Base-by-base conservation (phyloP, 2,113 vertebrate species). In the Proterorhinus semilunaris region DNA sequence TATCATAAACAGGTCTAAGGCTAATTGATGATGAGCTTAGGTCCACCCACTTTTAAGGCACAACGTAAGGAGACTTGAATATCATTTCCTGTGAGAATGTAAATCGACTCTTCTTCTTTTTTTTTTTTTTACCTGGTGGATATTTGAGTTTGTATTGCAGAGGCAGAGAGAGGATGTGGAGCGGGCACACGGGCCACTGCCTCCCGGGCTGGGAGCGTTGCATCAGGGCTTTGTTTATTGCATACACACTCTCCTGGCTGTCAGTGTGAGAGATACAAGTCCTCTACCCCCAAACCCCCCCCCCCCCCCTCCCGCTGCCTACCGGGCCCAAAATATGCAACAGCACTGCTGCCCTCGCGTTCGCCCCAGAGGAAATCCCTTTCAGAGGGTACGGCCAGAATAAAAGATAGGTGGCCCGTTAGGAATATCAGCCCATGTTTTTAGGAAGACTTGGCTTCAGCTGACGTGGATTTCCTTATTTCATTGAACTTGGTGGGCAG, bases 201-300 rank as follows among this genome's bases (percentile, higher is more conserved):
- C 64, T 73, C 82, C 82, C 63, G 62, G 74, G 78, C 84, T 89
- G 79, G 78, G 80, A 89, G 79, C 68, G 17, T 86, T 89, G 86
- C 88, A 88, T 89, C 84, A 90, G 87, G 70, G 77, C 85, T 84
- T 91, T 91, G 90, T 92, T 92, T 91, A 90, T 90, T 92, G 90
- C 85, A 92, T 90, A 90, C 88, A 90, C 75, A 86, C 45, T 87
- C 84, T 83, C 82, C 81, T 79, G 86, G 82, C 88, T 88, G 89
- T 90, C 87, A 90, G 81, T 89, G 75, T 85, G 79, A 65, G 68
- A 80, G 76, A 84, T 75, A 77, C 66, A 63, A 61, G 71, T 58
- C 58, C 10, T 59, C 5, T 63, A 69, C 69, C 75, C 65, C 69
- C 76, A 10, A 36, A 1, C 27, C 76, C 58, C 66, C 76, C 77